Conservation (phyloP, 2,888 invertebrate species). For the Suillia variegata region DNA sequence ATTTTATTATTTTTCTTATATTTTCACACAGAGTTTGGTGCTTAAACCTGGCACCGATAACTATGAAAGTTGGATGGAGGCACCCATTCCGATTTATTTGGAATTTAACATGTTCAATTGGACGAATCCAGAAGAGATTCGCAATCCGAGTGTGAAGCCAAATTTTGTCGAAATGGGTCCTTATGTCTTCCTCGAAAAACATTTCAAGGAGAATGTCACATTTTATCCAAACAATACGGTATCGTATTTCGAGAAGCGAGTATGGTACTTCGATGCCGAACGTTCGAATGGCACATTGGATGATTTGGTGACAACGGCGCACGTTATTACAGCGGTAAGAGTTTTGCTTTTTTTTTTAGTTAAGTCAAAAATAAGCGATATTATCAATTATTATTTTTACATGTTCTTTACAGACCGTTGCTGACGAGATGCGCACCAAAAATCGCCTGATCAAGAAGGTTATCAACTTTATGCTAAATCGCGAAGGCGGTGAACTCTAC, state of each 20-base stretch:
- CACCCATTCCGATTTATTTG: slow-evolving; percentile 82
- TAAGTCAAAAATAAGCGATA: neutral
- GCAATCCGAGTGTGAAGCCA: slow-evolving; percentile 64
- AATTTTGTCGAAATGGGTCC: slow-evolving; percentile 66
- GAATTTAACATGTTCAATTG: slow-evolving; percentile 79
- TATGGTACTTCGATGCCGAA: slow-evolving; percentile 74
- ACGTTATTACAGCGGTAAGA: slow-evolving; percentile 77
- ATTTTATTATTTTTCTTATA: neutral
- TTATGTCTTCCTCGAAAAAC: slow-evolving; percentile 68
- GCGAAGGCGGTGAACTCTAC: slow-evolving; percentile 63
- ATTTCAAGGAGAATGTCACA: slow-evolving; percentile 62
- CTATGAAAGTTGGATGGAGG: slow-evolving; percentile 77
- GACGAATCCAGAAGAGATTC: slow-evolving; percentile 71
- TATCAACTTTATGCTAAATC: slow-evolving; percentile 66
- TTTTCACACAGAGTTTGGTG: slow-evolving; percentile 66
- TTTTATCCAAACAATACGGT: slow-evolving; percentile 78
- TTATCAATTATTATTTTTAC: neutral
- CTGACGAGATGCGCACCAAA: slow-evolving; percentile 65
- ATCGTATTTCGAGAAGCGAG: slow-evolving; percentile 75
- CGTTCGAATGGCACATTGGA: slow-evolving; percentile 72
- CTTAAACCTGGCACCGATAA: slow-evolving; percentile 68
- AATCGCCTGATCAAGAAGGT: slow-evolving; percentile 59
- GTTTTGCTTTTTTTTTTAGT: slow-evolving; percentile 30
- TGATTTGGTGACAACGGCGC: slow-evolving; percentile 74
- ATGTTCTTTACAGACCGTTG: slow-evolving; percentile 66